phyloP scores from a whole-genome alignment of 2,888 invertebrate genomes.

The Leptinotarsa tumamoca region DNA sequence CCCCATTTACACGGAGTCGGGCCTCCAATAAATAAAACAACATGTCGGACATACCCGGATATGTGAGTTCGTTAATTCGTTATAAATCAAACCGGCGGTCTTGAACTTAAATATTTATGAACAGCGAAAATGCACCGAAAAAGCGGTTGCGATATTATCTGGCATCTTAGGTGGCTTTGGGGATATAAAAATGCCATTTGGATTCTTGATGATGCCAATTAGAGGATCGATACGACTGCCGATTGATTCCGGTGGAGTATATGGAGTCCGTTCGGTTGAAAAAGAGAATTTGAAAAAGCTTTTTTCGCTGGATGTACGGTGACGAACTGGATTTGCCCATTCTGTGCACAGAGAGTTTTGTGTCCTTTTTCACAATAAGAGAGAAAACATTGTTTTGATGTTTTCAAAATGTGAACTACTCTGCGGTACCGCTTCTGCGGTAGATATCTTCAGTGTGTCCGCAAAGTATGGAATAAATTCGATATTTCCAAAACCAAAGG shows the following conservation, averaged over 20 bases:
- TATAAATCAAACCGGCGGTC: constrained; percentile 61
- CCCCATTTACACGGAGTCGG: constrained; percentile 52
- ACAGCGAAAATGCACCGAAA: constrained; percentile 60
- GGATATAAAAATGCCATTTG: constrained; percentile 35
- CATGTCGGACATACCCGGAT: constrained; percentile 57
- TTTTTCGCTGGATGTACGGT: background rate
- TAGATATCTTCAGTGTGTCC: too few relatives aligned
- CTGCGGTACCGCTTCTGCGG: too few relatives aligned
- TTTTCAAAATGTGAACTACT: too few relatives aligned
- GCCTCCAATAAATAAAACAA: constrained; percentile 42
- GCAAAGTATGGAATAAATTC: too few relatives aligned
- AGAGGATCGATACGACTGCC: constrained; percentile 18
- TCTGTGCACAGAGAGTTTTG: too few relatives aligned
- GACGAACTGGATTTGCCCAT: too few relatives aligned
- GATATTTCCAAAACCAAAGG: too few relatives aligned
- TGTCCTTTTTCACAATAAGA: too few relatives aligned
- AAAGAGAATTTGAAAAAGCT: background rate
- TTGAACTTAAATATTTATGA: constrained; percentile 61
- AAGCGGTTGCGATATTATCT: constrained; percentile 60
- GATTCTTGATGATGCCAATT: constrained; percentile 33
- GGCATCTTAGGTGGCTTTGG: constrained; percentile 52
- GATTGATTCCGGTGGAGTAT: constrained; percentile 23
- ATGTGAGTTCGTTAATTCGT: constrained; percentile 58
- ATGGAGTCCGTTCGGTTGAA: background rate
- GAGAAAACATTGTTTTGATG: too few relatives aligned